A percentile compares a stretch with the other conserved stretches of the same genome.
Conservation (phyloP, 2,888 invertebrate genomes). For the Cinara cedri region DNA sequence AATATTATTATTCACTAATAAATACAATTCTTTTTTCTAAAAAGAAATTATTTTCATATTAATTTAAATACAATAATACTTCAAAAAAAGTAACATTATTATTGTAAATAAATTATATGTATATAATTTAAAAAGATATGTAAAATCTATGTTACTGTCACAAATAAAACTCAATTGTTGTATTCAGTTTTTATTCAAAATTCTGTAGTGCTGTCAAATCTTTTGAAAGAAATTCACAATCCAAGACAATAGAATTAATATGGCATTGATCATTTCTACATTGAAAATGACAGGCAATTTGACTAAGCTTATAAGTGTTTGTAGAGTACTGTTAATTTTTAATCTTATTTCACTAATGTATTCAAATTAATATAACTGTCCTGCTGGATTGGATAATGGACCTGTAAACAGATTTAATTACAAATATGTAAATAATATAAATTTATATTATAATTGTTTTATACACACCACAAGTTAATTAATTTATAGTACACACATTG, state of each 20-base stretch:
- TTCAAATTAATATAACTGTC: not conserved
- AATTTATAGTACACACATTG: not conserved
- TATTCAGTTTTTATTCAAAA: not conserved
- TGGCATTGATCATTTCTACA: not conserved
- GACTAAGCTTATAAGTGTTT: not conserved
- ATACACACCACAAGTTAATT: not conserved
- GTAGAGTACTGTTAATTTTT: not conserved
- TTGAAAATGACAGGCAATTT: not conserved
- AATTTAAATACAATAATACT: not conserved
- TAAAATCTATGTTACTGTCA: no score
- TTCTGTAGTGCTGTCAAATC: not conserved
- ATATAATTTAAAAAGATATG: not conserved
- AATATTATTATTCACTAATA: not conserved
- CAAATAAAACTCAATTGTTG: not conserved
- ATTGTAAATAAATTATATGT: no score
- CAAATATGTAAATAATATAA: not conserved
- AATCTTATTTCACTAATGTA: not conserved
- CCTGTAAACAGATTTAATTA: not conserved
- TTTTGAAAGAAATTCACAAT: not conserved
- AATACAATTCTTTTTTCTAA: not conserved
- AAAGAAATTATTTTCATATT: not conserved
- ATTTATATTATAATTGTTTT: not conserved
- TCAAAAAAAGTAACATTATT: no score
- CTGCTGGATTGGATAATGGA: not conserved
- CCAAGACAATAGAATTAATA: not conserved